Conservation (phyloP, 2,797 vertebrate genomes). For the Pempheris klunzingeri region DNA sequence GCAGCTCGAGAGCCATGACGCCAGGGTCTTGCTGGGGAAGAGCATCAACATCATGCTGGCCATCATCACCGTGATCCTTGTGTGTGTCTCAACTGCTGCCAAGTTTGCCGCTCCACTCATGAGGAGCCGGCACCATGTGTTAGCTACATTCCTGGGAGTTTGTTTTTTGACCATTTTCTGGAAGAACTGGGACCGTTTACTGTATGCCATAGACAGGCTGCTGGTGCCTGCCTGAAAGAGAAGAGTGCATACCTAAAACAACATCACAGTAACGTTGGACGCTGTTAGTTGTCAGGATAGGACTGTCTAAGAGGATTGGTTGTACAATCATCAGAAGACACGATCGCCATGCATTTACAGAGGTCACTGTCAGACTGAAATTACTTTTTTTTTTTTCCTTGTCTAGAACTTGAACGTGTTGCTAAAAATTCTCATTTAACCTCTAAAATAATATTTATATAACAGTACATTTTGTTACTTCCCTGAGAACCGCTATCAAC, state of each 20-base stretch:
- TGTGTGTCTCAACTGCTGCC: constrained; percentile 96
- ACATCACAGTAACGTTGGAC: constrained; percentile 12
- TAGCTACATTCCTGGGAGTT: constrained; percentile 88
- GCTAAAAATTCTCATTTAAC: constrained; percentile 54
- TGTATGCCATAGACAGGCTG: constrained; percentile 83
- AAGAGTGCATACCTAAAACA: constrained; percentile 13
- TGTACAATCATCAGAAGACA: constrained; percentile 77
- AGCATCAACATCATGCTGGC: constrained; percentile 98
- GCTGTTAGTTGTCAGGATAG: constrained; percentile 41
- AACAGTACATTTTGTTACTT: constrained; percentile 44
- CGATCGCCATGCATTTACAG: constrained; percentile 32
- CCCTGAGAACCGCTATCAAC: constrained; percentile 25
- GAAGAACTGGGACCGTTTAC: constrained; percentile 94
- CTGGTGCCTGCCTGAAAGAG: constrained; percentile 87
- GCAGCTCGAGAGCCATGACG: constrained; percentile 92
- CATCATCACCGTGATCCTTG: constrained; percentile 95
- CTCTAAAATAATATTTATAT: constrained; percentile 56
- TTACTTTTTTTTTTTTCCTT: constrained; percentile 17
- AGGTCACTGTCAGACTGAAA: constrained; percentile 54
- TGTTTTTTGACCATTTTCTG: constrained; percentile 92
- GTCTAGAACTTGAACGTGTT: constrained; percentile 66
- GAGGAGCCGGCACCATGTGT: constrained; percentile 92
- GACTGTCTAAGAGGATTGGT: constrained; percentile 75
- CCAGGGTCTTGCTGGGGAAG: constrained; percentile 92
- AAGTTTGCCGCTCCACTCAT: constrained; percentile 94